A percentile compares a stretch with the other conserved stretches of the same genome.
These are phyloP conservation scores for Periophthalmus modestus DNA, from an alignment of 2,113 vertebrate genomes.

Conservation along the genomic window DNA sequence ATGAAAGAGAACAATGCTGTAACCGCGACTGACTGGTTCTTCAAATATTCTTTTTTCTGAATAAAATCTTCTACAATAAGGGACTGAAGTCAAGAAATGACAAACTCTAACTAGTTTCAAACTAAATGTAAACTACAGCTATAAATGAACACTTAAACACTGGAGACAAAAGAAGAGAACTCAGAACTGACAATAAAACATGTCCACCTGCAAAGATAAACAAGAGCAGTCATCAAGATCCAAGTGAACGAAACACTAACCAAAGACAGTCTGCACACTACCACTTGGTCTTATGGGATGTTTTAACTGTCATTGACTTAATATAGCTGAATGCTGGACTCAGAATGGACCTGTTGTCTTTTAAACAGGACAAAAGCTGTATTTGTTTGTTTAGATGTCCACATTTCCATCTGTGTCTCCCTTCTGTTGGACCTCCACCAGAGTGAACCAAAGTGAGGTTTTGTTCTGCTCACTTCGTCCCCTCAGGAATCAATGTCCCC, in stretches of 20 bases:
- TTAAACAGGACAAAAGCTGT: slow-evolving; percentile 3
- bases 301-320: slow-evolving; percentile 27
- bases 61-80: slow-evolving; percentile 37
- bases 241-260: slow-evolving; percentile 60
- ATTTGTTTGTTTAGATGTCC: slow-evolving; percentile 55
- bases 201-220: slow-evolving; percentile 32
- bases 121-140: slow-evolving; percentile 53
- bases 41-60: slow-evolving; percentile 46
- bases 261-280: slow-evolving; percentile 66
- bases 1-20: slow-evolving; percentile 28
- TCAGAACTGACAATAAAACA: slow-evolving; percentile 55
- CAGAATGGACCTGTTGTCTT: slow-evolving; percentile 27
- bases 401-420: slow-evolving; percentile 31
- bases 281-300: slow-evolving; percentile 14
- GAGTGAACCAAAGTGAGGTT: slow-evolving; percentile 61
- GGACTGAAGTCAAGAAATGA: slow-evolving; percentile 36
- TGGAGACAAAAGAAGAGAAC: slow-evolving; percentile 21
- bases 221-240: slow-evolving; percentile 24
- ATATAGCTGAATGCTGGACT: slow-evolving; percentile 16
- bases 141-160: slow-evolving; percentile 39
- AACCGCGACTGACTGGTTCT: slow-evolving; percentile 32
- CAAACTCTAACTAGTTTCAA: slow-evolving; percentile 21
- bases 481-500: slow-evolving; percentile 64
- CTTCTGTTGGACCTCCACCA: slow-evolving; percentile 57
- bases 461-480: slow-evolving; percentile 58